Evolutionary conservation across 2,797 vertebrate genomes (phyloP), one percentile per base, ranked within the genome.

Genomic region (Momotus momota): DNA sequence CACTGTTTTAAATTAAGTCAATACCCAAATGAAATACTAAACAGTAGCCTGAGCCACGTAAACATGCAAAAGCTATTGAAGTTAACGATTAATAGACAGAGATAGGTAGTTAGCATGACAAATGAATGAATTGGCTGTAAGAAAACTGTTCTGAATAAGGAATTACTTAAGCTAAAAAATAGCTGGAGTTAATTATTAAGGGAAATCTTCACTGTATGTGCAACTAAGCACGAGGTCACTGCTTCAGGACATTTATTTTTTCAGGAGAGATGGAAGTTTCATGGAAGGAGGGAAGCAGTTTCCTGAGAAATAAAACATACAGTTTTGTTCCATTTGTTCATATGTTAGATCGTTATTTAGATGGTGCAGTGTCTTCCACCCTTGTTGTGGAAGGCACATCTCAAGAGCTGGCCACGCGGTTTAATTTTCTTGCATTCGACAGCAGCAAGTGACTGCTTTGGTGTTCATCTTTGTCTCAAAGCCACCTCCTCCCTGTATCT

Each of bases 11-110:
- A 86, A 62, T 81, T 15, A 69, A 83, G 49, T 35, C 66, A 57
- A 74, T 84, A 33, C 22, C 61, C 51, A 60, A 38, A 71, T 78
- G 17, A 77, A 81, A 79, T 73, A 43, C 26, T 54, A 62, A 92
- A 58, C 22, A 38, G 60, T 85, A 77, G 29, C 60, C 38, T 43
- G 23, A 69, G 64, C 46, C n/a, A 64, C 38, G 45, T 69, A 74
- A 85, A 57, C 17, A 19, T 85, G 51, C 23, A 51, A 69, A 91
- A 23, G 65, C 43, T 70, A 41, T 58, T 86, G 33, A 81, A 77
- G 81, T 79, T 95, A 92, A 95, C 96, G 69, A 78, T 74, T 90
- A 79, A 69, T 77, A 65, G 64, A 43, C 14, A 52, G 40, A 31
- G 26, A 26, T n/a, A 38, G 52, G n/a, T 25, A 55, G 61, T 61